These are phyloP conservation scores for Lepidotrigona ventralis DNA, from an alignment of 1,140 invertebrate genomes.

Conservation along the genomic window DNA sequence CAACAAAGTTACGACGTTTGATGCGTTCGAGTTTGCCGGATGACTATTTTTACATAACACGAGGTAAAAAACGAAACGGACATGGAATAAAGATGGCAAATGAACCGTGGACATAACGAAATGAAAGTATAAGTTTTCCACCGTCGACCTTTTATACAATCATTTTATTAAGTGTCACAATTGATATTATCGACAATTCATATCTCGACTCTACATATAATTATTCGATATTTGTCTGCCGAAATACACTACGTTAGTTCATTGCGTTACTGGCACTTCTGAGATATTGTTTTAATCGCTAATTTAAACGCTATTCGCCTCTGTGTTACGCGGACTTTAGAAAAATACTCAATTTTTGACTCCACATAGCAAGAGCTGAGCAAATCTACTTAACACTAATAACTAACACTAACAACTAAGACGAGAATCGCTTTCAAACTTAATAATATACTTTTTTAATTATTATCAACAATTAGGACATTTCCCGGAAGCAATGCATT, in stretches of 20 bases:
- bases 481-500: constrained; percentile 10
- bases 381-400: constrained; percentile 8
- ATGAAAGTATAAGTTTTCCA: background rate
- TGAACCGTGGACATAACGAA: background rate
- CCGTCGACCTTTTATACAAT: constrained; percentile 63
- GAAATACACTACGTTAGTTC: constrained; percentile 51
- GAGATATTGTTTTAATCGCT: constrained; percentile 59
- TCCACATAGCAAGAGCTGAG: constrained; percentile 43
- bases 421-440: background rate
- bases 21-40: background rate
- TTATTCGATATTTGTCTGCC: constrained; percentile 57
- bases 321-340: constrained; percentile 50
- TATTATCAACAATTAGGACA: background rate
- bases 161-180: constrained; percentile 68
- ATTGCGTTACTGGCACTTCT: constrained; percentile 64
- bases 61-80: no score
- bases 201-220: constrained; percentile 52
- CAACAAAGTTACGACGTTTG: no score
- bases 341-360: constrained; percentile 68
- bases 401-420: background rate
- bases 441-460: background rate
- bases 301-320: constrained; percentile 52
- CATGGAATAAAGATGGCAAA: background rate
- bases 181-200: constrained; percentile 51
- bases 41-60: background rate